phyloP scores from a whole-genome alignment of 2,797 vertebrate genomes.

The Enteromius paludinosus region DNA sequence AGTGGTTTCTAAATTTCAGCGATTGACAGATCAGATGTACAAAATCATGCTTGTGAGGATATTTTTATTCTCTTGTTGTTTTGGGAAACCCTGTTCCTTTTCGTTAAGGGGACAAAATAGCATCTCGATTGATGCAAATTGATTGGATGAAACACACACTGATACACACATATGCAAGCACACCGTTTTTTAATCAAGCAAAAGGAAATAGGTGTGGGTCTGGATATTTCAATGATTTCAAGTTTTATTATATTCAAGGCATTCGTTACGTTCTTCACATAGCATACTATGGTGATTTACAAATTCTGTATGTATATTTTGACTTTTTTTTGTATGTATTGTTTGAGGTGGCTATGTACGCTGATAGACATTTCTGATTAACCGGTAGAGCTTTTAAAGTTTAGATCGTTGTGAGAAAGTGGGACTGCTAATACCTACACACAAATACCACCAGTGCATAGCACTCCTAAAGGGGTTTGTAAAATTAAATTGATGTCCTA shows the following conservation, averaged over 20 bases:
- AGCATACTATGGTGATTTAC: constrained; percentile 26
- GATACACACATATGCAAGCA: constrained; percentile 58
- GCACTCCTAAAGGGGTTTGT: background rate
- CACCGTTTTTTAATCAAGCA: constrained; percentile 57
- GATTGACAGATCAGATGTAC: constrained; percentile 30
- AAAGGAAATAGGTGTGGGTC: constrained; percentile 44
- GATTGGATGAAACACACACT: constrained; percentile 24
- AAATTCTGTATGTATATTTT: constrained; percentile 48
- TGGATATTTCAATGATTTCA: constrained; percentile 49
- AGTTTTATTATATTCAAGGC: constrained; percentile 44
- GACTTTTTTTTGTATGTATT: constrained; percentile 34
- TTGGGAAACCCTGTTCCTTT: constrained; percentile 35
- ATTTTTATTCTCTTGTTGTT: constrained; percentile 50
- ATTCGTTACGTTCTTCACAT: constrained; percentile 38
- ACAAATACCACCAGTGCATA: constrained; percentile 23
- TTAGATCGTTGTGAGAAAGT: constrained; percentile 24
- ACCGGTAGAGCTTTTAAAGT: constrained; percentile 7
- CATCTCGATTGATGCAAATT: constrained; percentile 1
- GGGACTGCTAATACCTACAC: constrained; percentile 7
- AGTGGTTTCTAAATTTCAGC: constrained; percentile 30
- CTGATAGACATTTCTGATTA: constrained; percentile 30
- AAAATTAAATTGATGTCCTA: background rate
- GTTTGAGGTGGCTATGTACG: constrained; percentile 30
- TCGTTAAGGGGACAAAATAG: constrained; percentile 37
- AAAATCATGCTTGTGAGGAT: constrained; percentile 39